These are phyloP conservation scores for Protobothrops mucrosquamatus DNA, from an alignment of 2,113 vertebrate species.

Conservation along the genomic window DNA sequence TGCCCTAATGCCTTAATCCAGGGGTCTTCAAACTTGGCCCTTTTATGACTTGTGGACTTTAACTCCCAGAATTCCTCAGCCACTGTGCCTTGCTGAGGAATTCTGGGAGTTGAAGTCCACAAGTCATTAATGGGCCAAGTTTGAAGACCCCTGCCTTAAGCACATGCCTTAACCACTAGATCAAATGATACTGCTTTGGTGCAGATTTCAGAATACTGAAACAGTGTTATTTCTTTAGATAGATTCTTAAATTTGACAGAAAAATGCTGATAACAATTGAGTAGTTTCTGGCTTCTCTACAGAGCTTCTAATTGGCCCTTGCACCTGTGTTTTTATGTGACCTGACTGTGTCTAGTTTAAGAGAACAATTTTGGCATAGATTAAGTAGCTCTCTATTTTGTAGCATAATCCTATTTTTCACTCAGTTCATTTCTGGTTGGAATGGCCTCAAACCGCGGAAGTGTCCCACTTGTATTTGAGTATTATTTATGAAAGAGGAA, in stretches of 20 bases:
- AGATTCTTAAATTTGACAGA: background rate
- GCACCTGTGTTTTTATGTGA: slow-evolving; percentile 3
- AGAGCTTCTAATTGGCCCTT: slow-evolving; percentile 30
- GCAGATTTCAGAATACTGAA: background rate
- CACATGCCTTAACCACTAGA: background rate
- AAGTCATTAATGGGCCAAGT: too few relatives aligned
- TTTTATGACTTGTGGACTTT: too few relatives aligned
- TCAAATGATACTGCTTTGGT: background rate
- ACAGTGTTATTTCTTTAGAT: background rate
- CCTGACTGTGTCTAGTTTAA: background rate
- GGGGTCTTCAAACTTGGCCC: too few relatives aligned
- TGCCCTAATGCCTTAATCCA: background rate
- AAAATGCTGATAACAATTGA: background rate
- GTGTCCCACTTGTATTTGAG: slow-evolving; percentile 20
- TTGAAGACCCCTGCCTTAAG: background rate
- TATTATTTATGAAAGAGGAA: background rate
- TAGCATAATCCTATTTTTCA: slow-evolving; percentile 47
- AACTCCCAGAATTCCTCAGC: too few relatives aligned
- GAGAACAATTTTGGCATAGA: background rate
- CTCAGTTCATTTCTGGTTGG: slow-evolving; percentile 21
- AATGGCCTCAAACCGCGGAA: slow-evolving; percentile 40
- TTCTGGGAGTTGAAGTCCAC: too few relatives aligned
- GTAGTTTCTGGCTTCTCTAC: background rate
- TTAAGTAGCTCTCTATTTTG: slow-evolving; percentile 17
- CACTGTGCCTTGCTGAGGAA: too few relatives aligned